phyloP scores from a whole-genome alignment of 2,113 vertebrate species.

The Dermatemys mawii region DNA sequence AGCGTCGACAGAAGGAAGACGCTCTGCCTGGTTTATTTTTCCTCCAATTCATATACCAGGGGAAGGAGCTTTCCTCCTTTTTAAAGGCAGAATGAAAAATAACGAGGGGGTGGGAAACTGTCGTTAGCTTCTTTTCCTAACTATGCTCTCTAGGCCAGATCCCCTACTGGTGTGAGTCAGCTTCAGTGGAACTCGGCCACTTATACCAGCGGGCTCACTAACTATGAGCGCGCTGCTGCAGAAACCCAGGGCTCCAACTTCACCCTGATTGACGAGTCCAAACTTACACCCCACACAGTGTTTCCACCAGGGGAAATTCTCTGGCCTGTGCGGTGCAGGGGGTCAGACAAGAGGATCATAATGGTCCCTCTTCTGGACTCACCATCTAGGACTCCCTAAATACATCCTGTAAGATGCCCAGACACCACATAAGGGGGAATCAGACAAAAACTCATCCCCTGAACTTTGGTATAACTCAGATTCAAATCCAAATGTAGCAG shows the following conservation, averaged over 20 bases:
- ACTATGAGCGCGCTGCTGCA: background rate
- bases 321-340: background rate
- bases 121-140: background rate
- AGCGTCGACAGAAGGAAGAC: background rate
- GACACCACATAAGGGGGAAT: accelerated
- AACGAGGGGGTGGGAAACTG: background rate
- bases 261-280: background rate
- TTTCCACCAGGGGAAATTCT: background rate
- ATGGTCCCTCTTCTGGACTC: background rate
- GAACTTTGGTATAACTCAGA: background rate
- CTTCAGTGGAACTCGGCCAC: background rate
- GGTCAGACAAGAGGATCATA: background rate
- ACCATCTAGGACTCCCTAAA: background rate
- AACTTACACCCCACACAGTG: too few species aligned
- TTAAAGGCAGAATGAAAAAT: background rate
- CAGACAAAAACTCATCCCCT: background rate
- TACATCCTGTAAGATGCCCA: background rate
- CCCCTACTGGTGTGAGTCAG: background rate
- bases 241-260: background rate
- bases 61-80: background rate
- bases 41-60: background rate
- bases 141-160: background rate
- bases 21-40: background rate
- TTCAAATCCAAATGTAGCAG: background rate
- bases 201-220: background rate